Conservation (phyloP, 2,113 vertebrate genomes). For the Holacanthus passer region DNA sequence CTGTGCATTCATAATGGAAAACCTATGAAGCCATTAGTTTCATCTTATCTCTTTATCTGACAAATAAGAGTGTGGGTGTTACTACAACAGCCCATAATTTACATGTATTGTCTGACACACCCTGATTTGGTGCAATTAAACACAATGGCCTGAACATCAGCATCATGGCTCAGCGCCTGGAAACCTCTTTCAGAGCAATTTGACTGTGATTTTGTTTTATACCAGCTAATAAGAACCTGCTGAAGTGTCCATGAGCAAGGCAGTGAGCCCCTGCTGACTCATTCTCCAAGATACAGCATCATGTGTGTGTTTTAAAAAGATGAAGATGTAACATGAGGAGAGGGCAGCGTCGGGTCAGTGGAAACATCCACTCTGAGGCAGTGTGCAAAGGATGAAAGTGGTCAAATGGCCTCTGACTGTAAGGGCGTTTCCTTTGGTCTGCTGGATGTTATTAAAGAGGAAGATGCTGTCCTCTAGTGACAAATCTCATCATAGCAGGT, state of each 20-base stretch:
- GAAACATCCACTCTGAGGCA: neutral
- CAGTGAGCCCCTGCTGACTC: neutral
- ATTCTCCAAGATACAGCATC: neutral
- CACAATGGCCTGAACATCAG: constrained; percentile 8
- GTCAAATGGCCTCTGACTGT: constrained; percentile 32
- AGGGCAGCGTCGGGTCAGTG: neutral
- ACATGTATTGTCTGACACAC: constrained; percentile 24
- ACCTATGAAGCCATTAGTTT: constrained; percentile 9
- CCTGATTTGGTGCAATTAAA: constrained; percentile 13
- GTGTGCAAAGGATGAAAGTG: neutral
- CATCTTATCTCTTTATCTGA: constrained; percentile 35
- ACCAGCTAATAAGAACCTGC: neutral
- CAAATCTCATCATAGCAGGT: constrained; percentile 42
- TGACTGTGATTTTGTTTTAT: constrained; percentile 11
- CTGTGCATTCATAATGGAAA: constrained; percentile 26
- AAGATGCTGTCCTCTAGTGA: constrained; percentile 80
- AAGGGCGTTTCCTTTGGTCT: constrained; percentile 68
- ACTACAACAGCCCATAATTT: constrained; percentile 29
- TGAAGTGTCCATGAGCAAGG: constrained; percentile 2
- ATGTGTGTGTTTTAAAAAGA: neutral
- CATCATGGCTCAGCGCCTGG: neutral
- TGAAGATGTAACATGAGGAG: neutral
- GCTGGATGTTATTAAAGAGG: constrained; percentile 38
- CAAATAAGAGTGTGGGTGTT: constrained; percentile 1
- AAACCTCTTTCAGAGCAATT: neutral